These are phyloP conservation scores for Drosophila gunungcola DNA, from an alignment of 1,140 invertebrate genomes.

Conservation along the genomic window DNA sequence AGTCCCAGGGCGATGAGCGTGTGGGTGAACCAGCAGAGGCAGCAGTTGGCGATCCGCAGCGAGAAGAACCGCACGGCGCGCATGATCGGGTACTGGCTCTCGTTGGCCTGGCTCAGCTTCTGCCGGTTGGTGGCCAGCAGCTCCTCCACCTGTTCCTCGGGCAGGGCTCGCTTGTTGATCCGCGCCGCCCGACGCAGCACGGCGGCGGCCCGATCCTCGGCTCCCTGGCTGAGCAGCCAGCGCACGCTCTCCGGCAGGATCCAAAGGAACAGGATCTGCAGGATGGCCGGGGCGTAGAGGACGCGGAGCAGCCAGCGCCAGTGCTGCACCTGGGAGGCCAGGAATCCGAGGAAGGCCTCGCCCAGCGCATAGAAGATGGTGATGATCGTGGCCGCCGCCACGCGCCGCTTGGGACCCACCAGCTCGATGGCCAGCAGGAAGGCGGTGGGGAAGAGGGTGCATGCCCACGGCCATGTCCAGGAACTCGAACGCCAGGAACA, in stretches of 20 bases:
- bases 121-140: constrained; percentile 56
- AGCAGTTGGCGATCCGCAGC: constrained; percentile 87
- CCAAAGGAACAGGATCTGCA: constrained; percentile 87
- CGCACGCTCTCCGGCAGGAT: constrained; percentile 88
- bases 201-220: constrained; percentile 87
- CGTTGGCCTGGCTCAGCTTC: constrained; percentile 64
- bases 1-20: constrained; percentile 92
- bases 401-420: constrained; percentile 90
- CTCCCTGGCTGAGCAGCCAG: constrained; percentile 90
- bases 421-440: constrained; percentile 90
- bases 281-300: constrained; percentile 88
- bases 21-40: constrained; percentile 89
- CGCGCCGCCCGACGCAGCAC: constrained; percentile 88
- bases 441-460: constrained; percentile 88
- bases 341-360: constrained; percentile 88
- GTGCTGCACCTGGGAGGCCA: constrained; percentile 89
- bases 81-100: constrained; percentile 74
- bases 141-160: constrained; percentile 85
- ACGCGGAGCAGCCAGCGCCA: constrained; percentile 90
- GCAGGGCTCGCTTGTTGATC: constrained; percentile 88
- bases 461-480: constrained; percentile 87
- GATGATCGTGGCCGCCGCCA: constrained; percentile 90
- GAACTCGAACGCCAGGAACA: constrained; percentile 88
- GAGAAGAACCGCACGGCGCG: constrained; percentile 58
- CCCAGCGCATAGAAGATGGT: constrained; percentile 90